These are phyloP conservation scores for Littorina saxatilis DNA, from an alignment of 1,140 invertebrate species.

Conservation along the genomic window DNA sequence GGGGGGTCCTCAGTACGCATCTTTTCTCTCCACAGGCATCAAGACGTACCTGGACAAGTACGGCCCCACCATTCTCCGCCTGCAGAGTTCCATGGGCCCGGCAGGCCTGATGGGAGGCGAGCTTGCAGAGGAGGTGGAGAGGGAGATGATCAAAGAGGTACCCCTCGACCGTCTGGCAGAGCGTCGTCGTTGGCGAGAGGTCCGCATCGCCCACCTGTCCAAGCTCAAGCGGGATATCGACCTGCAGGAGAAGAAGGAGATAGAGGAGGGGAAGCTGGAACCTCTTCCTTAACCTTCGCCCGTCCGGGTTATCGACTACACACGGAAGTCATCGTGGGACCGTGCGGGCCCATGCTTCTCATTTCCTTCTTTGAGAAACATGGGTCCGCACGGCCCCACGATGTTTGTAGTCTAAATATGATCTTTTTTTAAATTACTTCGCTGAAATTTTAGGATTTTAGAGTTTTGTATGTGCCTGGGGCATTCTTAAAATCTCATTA, in stretches of 20 bases:
- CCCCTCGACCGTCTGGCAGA: constrained; percentile 82
- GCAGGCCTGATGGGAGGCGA: constrained; percentile 50
- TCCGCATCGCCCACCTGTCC: constrained; percentile 87
- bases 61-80: constrained; percentile 52
- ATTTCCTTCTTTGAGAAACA: no score
- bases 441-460: no score
- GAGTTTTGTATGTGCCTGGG: no score
- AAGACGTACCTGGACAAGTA: constrained; percentile 85
- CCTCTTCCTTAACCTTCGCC: no score
- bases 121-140: constrained; percentile 50
- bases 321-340: no score
- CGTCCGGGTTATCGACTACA: no score
- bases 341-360: no score
- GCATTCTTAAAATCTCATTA: no score
- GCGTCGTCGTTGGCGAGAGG: constrained; percentile 86
- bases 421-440: no score
- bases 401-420: no score
- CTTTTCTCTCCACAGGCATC: constrained; percentile 78
- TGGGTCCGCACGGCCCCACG: no score
- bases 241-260: constrained; percentile 64
- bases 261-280: not conserved
- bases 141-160: constrained; percentile 37
- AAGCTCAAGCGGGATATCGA: constrained; percentile 85
- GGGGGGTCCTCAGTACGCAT: no score
- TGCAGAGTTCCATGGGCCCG: constrained; percentile 50